Percentiles rank a stretch among this genome's conserved stretches.
These are phyloP conservation scores for Oreocharis arfaki DNA, from an alignment of 2,113 vertebrate genomes.

Conservation along the genomic window DNA sequence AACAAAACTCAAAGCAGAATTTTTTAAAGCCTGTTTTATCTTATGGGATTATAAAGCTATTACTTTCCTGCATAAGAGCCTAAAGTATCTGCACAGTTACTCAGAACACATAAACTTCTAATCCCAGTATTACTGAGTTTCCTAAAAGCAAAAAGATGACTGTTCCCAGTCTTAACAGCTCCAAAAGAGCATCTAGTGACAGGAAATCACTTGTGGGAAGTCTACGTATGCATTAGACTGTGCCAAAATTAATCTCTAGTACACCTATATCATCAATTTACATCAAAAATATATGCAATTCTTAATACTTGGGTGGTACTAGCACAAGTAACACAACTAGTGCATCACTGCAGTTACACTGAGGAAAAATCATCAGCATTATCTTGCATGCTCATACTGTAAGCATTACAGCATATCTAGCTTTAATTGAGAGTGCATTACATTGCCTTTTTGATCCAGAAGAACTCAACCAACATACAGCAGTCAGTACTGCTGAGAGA, in stretches of 20 bases:
- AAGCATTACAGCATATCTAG: not conserved
- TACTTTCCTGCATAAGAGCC: not conserved
- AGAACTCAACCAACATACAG: not conserved
- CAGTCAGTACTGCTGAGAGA: not conserved
- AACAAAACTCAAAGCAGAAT: constrained; percentile 13
- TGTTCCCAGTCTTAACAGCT: not conserved
- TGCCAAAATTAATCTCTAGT: constrained; percentile 6
- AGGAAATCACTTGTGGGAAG: constrained; percentile 28
- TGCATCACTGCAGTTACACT: not conserved
- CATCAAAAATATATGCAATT: not conserved
- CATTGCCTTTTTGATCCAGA: not conserved
- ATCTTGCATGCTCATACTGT: not conserved
- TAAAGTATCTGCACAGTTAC: not conserved
- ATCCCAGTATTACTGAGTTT: constrained; percentile 24
- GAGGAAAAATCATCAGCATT: not conserved
- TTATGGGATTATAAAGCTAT: not conserved
- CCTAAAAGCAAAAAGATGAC: constrained; percentile 22
- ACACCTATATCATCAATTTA: not conserved
- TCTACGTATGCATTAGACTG: not conserved
- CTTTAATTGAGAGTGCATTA: not conserved
- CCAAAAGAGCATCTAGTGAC: constrained; percentile 23
- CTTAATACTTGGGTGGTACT: not conserved
- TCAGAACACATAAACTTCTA: constrained; percentile 4
- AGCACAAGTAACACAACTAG: not conserved
- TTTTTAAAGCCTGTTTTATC: constrained; percentile 1